Base-by-base conservation (phyloP, 1,140 invertebrate species). In the Uloborus diversus region DNA sequence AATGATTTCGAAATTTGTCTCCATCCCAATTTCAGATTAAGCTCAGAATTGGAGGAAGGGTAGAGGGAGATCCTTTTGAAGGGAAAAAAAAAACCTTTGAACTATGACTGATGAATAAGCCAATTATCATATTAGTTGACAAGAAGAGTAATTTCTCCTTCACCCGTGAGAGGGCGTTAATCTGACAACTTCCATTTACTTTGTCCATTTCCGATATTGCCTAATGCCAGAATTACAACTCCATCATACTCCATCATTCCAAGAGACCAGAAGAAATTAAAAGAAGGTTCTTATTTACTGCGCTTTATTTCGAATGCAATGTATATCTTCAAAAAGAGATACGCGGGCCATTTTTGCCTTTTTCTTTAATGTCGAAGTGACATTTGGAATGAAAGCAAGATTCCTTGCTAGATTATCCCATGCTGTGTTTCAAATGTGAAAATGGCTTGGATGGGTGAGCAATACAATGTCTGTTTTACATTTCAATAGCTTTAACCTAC, bases 181-280 rank as follows among this genome's bases (percentile, higher is more conserved):
- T 30, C 56, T 73, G 70, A 47, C 70, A 28, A 49, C 25, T 57
- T 57, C 33, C 56, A 73, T 73, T 70, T 37, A 17, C 11, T 23
- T 17, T 62, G 20, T 28, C 17, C 32, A 32, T 70, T 70, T 5
- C n/a, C 25, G 13, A 25, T 70, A 30, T 62, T 47, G 35, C 70
- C 30, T 73, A 61, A 61, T 61, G 56, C 28, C 32, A 13, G 27
- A n/a, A 11, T 73, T 61, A 61, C 70, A 49, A 4, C 71, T 75
- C 47, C 71, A 75, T 75, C 71, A 64, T 64, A 62, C 42, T 75
- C 71, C 37, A 75, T 75, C 71, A 64, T 73, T 30, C 33, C 4
- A 23, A 9, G 9, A 42, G 9, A 17, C 37, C 37, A 9, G 17
- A 42, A 9, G 9, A 42, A 23, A 61, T 42, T 61, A 61, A 73